Evolutionary conservation across 2,113 vertebrate genomes (phyloP).

Genomic region (Protobothrops flavoviridis): DNA sequence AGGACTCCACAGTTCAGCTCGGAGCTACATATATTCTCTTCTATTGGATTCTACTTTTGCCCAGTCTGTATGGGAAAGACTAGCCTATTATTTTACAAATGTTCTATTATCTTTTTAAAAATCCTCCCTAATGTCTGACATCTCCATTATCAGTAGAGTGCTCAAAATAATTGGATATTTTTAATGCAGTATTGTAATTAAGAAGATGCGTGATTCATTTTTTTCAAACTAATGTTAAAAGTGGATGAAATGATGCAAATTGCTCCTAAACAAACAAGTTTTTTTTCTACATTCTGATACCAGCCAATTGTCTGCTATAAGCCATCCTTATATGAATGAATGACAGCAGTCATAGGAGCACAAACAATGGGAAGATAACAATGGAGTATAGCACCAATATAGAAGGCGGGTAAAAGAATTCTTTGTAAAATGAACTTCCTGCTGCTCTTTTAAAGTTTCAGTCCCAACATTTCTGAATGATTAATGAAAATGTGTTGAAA

Average conservation of each 20-base stretch:
- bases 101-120: conserved; percentile 5
- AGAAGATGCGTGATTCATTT: too few relatives aligned
- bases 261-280: neutral
- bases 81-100: conserved; percentile 11
- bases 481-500: conserved; percentile 1
- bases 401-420: neutral
- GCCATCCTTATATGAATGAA: conserved; percentile 16
- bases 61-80: neutral
- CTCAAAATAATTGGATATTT: neutral
- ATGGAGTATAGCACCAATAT: neutral
- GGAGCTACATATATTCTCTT: neutral
- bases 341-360: neutral
- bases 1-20: neutral
- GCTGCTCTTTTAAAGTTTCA: conserved; percentile 12
- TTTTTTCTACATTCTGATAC: neutral
- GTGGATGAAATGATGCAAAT: neutral
- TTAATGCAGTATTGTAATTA: neutral
- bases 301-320: conserved; percentile 14
- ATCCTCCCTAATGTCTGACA: neutral
- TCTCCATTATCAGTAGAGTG: neutral
- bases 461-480: neutral
- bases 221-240: neutral
- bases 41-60: neutral
- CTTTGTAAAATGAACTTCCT: neutral
- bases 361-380: neutral